Percentiles rank a stretch among this genome's conserved stretches.
Conservation (phyloP, 2,797 vertebrate species). For the Arrhamphus sclerolepis region DNA sequence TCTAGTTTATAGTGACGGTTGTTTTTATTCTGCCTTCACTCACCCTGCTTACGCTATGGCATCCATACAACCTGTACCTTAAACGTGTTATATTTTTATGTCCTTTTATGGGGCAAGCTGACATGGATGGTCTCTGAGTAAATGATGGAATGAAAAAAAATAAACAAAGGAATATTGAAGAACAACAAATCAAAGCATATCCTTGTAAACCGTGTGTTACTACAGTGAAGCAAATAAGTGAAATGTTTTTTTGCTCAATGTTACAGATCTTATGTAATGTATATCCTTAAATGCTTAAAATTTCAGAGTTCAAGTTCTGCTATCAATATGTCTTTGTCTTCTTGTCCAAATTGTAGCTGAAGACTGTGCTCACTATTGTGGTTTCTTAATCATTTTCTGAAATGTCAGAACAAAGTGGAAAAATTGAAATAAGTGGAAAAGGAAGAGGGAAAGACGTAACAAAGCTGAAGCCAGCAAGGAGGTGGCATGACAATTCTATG, state of each 20-base stretch:
- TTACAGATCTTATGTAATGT: background rate
- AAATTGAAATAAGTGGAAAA: background rate
- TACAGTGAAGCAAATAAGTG: too few species aligned
- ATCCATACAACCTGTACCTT: conserved; percentile 8
- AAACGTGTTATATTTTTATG: conserved; percentile 10
- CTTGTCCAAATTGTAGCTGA: background rate
- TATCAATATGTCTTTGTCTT: background rate
- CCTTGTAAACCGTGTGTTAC: too few species aligned
- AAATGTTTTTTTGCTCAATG: background rate
- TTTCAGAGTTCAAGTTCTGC: background rate
- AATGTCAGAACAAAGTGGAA: background rate
- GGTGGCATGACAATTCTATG: too few species aligned
- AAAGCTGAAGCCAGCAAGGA: too few species aligned
- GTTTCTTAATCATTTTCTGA: too few species aligned
- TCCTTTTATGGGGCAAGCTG: background rate
- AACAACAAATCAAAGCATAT: background rate
- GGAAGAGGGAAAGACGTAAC: too few species aligned
- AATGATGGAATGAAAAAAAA: too few species aligned
- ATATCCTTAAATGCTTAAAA: background rate
- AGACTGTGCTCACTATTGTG: too few species aligned
- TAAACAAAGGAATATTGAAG: conserved; percentile 1
- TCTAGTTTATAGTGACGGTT: conserved; percentile 27
- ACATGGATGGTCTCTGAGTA: too few species aligned
- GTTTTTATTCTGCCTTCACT: conserved; percentile 35
- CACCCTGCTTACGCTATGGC: conserved; percentile 12